phyloP scores from a whole-genome alignment of 1,140 invertebrate species.

The Caenorhabditis elegans region WBcel235 BX284602.5:5721001-5721500 shows the following conservation, averaged over 20 bases:
- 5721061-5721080: constrained; percentile 76
- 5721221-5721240: constrained; percentile 17
- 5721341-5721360: no score
- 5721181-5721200: not conserved
- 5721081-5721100: constrained; percentile 83
- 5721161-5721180: constrained; percentile 71
- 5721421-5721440: no score
- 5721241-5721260: not conserved
- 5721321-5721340: no score
- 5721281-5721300: no score
- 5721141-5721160: constrained; percentile 81
- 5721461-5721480: no score
- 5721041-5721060: constrained; percentile 76
- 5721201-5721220: not conserved
- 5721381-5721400: no score
- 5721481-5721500: no score
- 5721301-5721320: no score
- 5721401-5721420: no score
- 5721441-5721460: no score
- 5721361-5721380: no score
- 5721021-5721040: constrained; percentile 74
- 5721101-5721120: constrained; percentile 74
- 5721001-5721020: constrained; percentile 50
- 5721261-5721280: no score
- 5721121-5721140: constrained; percentile 75